phyloP scores from a whole-genome alignment of 2,797 vertebrate species.

The Arctocebus calabarensis region DNA sequence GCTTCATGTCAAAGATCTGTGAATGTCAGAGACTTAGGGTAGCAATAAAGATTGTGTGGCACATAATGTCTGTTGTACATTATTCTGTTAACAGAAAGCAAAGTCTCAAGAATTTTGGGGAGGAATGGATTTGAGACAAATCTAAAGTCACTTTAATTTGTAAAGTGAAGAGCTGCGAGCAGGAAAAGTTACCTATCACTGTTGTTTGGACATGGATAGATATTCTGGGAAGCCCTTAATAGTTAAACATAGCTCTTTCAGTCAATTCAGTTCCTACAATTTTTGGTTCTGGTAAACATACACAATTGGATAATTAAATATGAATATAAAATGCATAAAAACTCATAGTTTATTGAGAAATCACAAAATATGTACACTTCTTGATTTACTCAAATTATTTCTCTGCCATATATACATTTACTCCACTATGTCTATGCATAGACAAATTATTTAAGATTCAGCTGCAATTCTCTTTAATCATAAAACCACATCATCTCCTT shows the following conservation, averaged over 20 bases:
- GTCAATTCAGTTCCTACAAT: not conserved
- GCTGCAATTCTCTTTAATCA: not conserved
- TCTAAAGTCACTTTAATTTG: not conserved
- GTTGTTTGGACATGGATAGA: not conserved
- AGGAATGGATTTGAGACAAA: slow-evolving; percentile 19
- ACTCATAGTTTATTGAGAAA: not conserved
- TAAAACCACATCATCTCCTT: not conserved
- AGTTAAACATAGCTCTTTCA: not conserved
- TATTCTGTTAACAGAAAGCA: not conserved
- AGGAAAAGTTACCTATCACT: not conserved
- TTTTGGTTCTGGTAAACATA: not conserved
- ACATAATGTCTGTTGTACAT: not conserved
- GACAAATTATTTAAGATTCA: not conserved
- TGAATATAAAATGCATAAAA: not conserved
- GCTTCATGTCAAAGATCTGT: not conserved
- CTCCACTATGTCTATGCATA: not conserved
- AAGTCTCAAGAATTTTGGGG: not conserved
- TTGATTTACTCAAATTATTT: not conserved
- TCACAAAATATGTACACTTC: not conserved
- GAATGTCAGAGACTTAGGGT: not conserved
- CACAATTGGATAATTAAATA: not conserved
- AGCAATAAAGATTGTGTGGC: not conserved
- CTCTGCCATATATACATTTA: not conserved
- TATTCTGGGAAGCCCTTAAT: not conserved
- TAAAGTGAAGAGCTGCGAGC: not conserved